Evolutionary conservation across 2,888 invertebrate genomes (phyloP).

Genomic region (Dioctria rufipes): DNA sequence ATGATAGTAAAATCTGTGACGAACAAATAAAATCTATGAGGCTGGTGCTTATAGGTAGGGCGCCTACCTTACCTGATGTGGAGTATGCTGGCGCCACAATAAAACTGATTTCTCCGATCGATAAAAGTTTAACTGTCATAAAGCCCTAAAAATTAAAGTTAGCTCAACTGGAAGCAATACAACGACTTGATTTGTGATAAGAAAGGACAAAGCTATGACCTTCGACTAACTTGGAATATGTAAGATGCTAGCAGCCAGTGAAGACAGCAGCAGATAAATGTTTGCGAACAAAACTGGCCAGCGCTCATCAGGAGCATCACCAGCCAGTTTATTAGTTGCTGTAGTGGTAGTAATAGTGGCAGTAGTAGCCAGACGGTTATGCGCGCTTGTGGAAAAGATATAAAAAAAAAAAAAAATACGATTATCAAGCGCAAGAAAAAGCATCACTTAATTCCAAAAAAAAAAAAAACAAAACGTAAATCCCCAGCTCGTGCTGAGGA

Average conservation of each 20-base stretch:
- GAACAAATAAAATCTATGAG: too few species aligned
- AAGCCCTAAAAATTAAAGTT: background rate
- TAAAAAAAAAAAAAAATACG: constrained; percentile 1
- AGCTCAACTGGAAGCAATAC: background rate
- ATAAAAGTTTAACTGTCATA: constrained; percentile 15
- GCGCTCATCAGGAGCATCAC: constrained; percentile 12
- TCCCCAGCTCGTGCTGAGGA: constrained; percentile 41
- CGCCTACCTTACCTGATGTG: background rate
- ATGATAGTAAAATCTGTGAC: background rate
- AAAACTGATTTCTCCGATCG: constrained; percentile 8
- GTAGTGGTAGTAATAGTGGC: background rate
- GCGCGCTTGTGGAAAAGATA: background rate
- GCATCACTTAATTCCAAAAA: constrained; percentile 25
- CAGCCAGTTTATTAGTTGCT: too few species aligned
- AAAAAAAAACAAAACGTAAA: constrained; percentile 41
- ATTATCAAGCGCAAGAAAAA: constrained; percentile 38
- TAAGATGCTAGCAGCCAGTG: background rate
- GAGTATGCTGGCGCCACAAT: background rate
- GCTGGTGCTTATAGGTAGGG: background rate
- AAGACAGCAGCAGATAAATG: background rate
- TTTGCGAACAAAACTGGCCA: constrained; percentile 3
- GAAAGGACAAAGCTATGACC: constrained; percentile 3
- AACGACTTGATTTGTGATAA: background rate
- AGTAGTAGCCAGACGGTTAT: background rate
- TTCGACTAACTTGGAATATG: background rate